A percentile compares a stretch with the other conserved stretches of the same genome.
Conservation (phyloP, 2,113 vertebrate genomes). For the Myrmecobius fasciatus region DNA sequence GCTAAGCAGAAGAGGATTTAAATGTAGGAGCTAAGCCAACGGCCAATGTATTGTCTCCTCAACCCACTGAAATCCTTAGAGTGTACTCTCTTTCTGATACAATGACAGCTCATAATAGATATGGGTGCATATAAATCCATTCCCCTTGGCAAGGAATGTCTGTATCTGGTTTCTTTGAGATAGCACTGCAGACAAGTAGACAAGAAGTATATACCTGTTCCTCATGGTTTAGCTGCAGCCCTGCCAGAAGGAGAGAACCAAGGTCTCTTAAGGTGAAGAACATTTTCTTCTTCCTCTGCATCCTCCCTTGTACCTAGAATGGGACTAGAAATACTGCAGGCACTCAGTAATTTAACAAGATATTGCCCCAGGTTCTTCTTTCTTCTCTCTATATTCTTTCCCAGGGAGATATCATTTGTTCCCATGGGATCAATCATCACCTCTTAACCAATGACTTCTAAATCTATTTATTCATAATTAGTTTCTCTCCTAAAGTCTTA, state of each 20-base stretch:
- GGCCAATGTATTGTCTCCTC: slow-evolving; percentile 60
- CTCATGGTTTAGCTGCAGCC: slow-evolving; percentile 13
- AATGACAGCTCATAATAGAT: slow-evolving; percentile 65
- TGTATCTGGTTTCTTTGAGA: slow-evolving; percentile 51
- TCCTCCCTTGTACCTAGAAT: not conserved
- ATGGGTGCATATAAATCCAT: slow-evolving; percentile 61
- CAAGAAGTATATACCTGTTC: slow-evolving; percentile 32
- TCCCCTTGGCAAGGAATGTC: slow-evolving; percentile 62
- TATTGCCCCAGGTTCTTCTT: not conserved
- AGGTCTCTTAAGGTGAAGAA: not conserved
- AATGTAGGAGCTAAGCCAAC: slow-evolving; percentile 58
- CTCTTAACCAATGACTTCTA: not conserved
- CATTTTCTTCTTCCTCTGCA: not conserved
- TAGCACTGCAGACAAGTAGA: slow-evolving; percentile 53
- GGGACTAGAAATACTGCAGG: not conserved
- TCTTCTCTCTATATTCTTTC: not conserved
- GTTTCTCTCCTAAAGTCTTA: not conserved
- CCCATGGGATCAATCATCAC: not conserved
- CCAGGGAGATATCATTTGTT: not conserved
- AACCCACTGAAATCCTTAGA: slow-evolving; percentile 39
- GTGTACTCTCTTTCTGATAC: slow-evolving; percentile 51
- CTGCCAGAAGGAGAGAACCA: slow-evolving; percentile 3
- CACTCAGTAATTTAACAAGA: not conserved
- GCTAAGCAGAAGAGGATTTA: slow-evolving; percentile 60
- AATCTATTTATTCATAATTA: not conserved